Evolutionary conservation across 2,888 invertebrate genomes (phyloP), one percentile per base, ranked within the genome.

Genomic region (Cryptocephalus moraei): DNA sequence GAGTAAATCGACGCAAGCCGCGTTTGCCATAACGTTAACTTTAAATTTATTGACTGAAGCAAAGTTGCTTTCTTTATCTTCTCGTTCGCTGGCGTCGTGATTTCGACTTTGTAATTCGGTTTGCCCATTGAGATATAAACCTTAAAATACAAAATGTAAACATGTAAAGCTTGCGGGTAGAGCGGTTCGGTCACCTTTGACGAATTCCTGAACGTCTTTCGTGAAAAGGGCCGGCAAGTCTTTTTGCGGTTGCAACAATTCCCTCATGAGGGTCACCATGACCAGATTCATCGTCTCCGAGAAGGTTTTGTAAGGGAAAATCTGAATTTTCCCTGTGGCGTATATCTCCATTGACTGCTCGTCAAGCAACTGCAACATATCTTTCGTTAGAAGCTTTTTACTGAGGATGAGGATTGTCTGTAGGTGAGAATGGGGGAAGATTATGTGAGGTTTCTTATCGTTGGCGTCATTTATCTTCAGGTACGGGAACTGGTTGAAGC

Each of bases 1-100:
- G 1, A 99, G 77, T 8, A 99, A 76, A 70, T 99, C 96, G 0
- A 99, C 93, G 65, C 96, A 97, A 1, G 94, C 94, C 0, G 96
- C 93, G 72, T 95, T 95, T 0, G 94, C 92, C 84, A 92, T 91
- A 0, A 96, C 93, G 63, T 93, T 93, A 34, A 94, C 84, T 74
- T 92, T 91, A 67, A 91, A 92, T 67, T 89, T 88, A 70, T 93
- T 91, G 2, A 92, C 86, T 0, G 86, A 81, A 1, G 84, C 81
- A 61, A 75, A 85, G 68, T 89, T 89, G 49, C 80, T 85, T 62
- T 90, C 90, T 9, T 83, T 74, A 56, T 90, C 86, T 63, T 91
- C 90, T 32, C 82, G 76, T 63, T 91, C 91, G 31, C 88, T 88
- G 0, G 83, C 82, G 63, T 91, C 89, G 61, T 90, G 88, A 59